Base-by-base conservation (phyloP, 2,113 vertebrate species). In the Gorsachius goisagi region DNA sequence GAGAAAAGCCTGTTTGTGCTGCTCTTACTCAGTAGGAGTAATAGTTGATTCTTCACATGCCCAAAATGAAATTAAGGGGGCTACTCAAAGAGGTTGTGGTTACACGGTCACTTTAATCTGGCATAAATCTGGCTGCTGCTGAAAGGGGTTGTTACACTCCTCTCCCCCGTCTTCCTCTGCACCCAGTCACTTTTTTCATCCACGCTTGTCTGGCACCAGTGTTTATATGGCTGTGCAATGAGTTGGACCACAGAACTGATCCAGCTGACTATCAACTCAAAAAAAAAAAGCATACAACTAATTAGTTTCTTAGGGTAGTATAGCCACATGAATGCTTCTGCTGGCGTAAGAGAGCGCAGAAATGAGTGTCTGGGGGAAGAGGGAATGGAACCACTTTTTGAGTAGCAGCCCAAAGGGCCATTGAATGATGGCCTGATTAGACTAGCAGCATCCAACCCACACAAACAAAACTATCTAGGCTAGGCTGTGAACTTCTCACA, bases 11-110 rank as follows among this genome's bases (percentile, higher is more conserved):
- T 89, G 91, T 55, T 94, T 97, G 92, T 97, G 90, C 86, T 68
- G 89, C 92, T 79, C 69, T 82, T 81, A 76, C 85, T 76, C 32
- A 4, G 80, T 3, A 58, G 72, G 62, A 79, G 89, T 30, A 91
- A 87, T 79, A 69, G 83, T 74, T 85, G 81, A 95, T 96, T 95
- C 92, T 92, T 95, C 91, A 55, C 59, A 9, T 85, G 89, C 89
- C 91, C 94, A 89, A 87, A 92, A 56, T 85, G 94, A 97, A 95
- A 95, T 96, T 90, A 89, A 96, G 92, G 89, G 84, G 92, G 74
- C 86, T 95, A 13, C 86, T 95, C 91, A 92, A 92, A 91, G 95
- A 89, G 93, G 44, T 27, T 69, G 53, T 95, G 95, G 94, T 95
- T 96, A 41, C 94, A 94, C 0, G 39, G 94, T 87, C 89, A 87